Evolutionary conservation across 2,113 vertebrate species (phyloP).

Genomic region (Oxyura jamaicensis): DNA sequence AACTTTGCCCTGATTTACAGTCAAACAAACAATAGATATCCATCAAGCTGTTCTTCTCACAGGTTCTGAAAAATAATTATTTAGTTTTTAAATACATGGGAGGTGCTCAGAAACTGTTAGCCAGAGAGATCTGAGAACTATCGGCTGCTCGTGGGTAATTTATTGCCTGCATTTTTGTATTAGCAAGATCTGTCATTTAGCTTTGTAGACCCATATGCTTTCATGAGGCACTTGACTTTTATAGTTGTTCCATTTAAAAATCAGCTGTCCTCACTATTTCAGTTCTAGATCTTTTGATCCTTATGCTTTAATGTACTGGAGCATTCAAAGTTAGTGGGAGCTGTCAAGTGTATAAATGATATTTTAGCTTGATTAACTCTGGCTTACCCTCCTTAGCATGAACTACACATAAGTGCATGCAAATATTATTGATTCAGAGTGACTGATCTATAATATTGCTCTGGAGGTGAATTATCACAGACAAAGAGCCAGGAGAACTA

Average conservation of each 20-base stretch:
- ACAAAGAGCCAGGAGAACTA: constrained; percentile 31
- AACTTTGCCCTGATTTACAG: background rate
- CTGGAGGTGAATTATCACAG: constrained; percentile 48
- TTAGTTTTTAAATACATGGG: constrained; percentile 37
- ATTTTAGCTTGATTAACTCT: constrained; percentile 62
- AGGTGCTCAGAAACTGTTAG: background rate
- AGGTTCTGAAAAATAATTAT: background rate
- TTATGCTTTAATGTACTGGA: constrained; percentile 56
- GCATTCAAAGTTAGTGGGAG: constrained; percentile 48
- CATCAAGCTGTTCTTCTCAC: background rate
- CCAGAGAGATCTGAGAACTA: constrained; percentile 1
- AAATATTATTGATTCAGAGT: constrained; percentile 64
- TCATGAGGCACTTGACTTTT: constrained; percentile 60
- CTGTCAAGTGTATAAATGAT: constrained; percentile 54
- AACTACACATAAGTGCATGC: constrained; percentile 56
- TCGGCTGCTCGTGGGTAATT: background rate
- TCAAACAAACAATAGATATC: constrained; percentile 16
- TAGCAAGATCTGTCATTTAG: constrained; percentile 37
- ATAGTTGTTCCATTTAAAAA: constrained; percentile 42
- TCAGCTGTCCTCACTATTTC: constrained; percentile 21
- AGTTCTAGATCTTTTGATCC: constrained; percentile 63
- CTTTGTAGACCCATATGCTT: constrained; percentile 35
- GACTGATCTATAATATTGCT: constrained; percentile 52
- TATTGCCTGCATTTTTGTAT: constrained; percentile 39
- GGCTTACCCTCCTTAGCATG: constrained; percentile 41